phyloP scores from a whole-genome alignment of 2,888 invertebrate genomes.

The Drosophila nr. fundita region DNA sequence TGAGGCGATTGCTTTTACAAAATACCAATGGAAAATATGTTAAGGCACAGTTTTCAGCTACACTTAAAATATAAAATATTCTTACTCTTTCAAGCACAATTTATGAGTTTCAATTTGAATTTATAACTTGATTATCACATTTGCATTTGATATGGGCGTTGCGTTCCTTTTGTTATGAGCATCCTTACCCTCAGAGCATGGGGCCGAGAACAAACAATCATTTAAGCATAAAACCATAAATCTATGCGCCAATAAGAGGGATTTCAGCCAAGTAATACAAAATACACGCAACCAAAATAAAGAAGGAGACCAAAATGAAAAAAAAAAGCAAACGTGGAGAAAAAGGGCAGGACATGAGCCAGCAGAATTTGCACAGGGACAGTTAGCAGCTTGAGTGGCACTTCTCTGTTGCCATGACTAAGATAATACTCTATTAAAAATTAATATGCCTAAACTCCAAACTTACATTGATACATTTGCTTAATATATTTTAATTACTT shows the following conservation, averaged over 20 bases:
- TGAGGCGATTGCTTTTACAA: constrained; percentile 1
- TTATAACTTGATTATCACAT: constrained; percentile 72
- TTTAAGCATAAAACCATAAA: constrained; percentile 72
- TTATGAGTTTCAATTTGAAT: constrained; percentile 67
- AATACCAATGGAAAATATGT: constrained; percentile 1
- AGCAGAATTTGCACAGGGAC: constrained; percentile 38
- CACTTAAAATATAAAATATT: constrained; percentile 17
- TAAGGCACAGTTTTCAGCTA: constrained; percentile 7
- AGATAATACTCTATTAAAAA: constrained; percentile 19
- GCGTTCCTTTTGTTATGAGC: constrained; percentile 14
- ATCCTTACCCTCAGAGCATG: constrained; percentile 3
- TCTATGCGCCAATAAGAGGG: constrained; percentile 62
- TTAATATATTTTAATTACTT: background rate
- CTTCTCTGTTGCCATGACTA: background rate
- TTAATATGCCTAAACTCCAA: background rate
- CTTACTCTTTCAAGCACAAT: constrained; percentile 36
- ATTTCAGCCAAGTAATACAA: constrained; percentile 42
- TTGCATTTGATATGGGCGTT: constrained; percentile 45
- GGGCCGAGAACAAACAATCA: constrained; percentile 52
- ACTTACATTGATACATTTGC: background rate
- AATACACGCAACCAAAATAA: constrained; percentile 27
- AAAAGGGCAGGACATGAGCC: constrained; percentile 31
- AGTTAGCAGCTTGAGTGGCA: constrained; percentile 1
- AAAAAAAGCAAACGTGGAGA: background rate
- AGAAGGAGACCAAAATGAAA: background rate